Base-by-base conservation (phyloP, 2,113 vertebrate species). In the Peromyscus californicus region DNA sequence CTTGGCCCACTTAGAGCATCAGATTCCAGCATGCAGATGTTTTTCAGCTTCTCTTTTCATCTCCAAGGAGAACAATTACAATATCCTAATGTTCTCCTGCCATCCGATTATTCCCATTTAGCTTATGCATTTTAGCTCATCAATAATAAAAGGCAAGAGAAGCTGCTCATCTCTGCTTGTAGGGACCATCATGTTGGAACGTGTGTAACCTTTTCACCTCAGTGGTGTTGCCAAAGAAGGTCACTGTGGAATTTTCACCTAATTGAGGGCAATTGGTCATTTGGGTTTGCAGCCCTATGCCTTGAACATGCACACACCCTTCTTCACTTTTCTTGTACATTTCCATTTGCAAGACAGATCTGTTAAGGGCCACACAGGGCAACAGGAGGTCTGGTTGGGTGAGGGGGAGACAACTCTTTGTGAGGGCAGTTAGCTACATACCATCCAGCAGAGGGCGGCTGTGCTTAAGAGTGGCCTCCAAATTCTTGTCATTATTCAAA, bases 391-490 rank as follows among this genome's bases (percentile, higher is more conserved):
- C 22, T 4, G 48, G 1, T 10, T 31, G 19, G 22, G 59, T 42
- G 3, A 0, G n/a, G n/a, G 82, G n/a, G 24, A 72, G 26, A 67
- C 15, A 91, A 75, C 31, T 61, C 31, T 36, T 78, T 29, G 36
- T n/a, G 63, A 29, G 92, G 95, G 63, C 72, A 82, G 45, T 85
- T 93, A 95, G 94, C 89, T 57, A 75, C 96, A 97, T 97, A 96
- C 97, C 97, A 97, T 90, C 97, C 98, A 97, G 97, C 97, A 98
- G 98, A 98, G 98, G 98, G 98, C 97, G 95, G 97, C 97, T 97
- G 76, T 93, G 94, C 59, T 95, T 98, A 96, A 97, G n/a, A 95
- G 88, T 97, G 72, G 0, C 93, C 42, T 61, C 76, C 57, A 94
- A 93, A 80, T 57, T 31, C 26, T 83, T 78, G 24, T 54, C 21